Evolutionary conservation across 1,140 invertebrate species (phyloP).

Genomic region (Mya arenaria): DNA sequence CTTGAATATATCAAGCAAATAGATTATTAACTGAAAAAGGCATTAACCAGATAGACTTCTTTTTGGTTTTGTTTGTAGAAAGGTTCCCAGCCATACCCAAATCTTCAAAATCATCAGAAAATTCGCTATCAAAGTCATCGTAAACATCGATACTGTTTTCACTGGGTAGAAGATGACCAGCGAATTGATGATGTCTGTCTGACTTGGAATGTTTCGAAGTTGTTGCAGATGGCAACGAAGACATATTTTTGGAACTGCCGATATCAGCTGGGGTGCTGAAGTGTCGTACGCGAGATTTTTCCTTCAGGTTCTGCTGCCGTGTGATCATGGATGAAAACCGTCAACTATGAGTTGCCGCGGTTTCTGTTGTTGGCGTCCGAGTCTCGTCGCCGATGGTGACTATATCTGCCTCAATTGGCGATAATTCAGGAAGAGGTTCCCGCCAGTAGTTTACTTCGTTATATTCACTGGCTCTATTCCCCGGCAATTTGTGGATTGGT

Average conservation of each 20-base stretch:
- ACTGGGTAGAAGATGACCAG: slow-evolving; percentile 48
- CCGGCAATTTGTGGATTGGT: slow-evolving; percentile 78
- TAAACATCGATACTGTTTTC: slow-evolving; percentile 61
- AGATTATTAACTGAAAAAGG: slow-evolving; percentile 40
- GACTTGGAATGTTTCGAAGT: neutral
- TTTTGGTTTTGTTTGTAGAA: neutral
- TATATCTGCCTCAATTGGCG: slow-evolving; percentile 40
- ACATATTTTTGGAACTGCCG: slow-evolving; percentile 8
- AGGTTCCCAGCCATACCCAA: slow-evolving; percentile 35
- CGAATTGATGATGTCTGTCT: too few relatives aligned
- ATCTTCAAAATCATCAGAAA: slow-evolving; percentile 16
- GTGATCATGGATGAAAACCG: slow-evolving; percentile 31
- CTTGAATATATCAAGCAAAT: slow-evolving; percentile 6
- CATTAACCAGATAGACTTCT: slow-evolving; percentile 31
- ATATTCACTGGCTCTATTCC: slow-evolving; percentile 86
- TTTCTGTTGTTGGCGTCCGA: neutral
- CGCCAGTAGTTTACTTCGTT: slow-evolving; percentile 96
- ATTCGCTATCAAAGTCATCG: slow-evolving; percentile 16
- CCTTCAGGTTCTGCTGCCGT: slow-evolving; percentile 39
- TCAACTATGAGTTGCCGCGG: slow-evolving; percentile 23
- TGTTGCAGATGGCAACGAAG: too few relatives aligned
- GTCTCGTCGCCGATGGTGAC: neutral
- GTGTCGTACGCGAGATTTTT: slow-evolving; percentile 5
- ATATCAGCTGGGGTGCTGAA: slow-evolving; percentile 22
- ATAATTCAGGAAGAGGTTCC: slow-evolving; percentile 87